phyloP scores from a whole-genome alignment of 2,888 invertebrate species.

The Phymatocera aterrima region DNA sequence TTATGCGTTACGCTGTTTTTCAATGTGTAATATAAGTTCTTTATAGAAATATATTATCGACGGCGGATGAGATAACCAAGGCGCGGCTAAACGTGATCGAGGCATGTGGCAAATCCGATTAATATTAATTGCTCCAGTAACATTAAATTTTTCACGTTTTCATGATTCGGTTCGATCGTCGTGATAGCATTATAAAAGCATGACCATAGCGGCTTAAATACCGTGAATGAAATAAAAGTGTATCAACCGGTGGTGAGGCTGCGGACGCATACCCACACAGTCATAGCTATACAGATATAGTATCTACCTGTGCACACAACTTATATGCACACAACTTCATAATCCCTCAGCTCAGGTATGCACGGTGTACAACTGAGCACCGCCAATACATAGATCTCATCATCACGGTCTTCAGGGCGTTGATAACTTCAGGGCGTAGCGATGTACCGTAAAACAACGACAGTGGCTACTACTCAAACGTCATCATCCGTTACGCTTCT shows the following conservation, averaged over 20 bases:
- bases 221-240: constrained; percentile 42
- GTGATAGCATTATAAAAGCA: constrained; percentile 34
- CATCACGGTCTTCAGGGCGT: background rate
- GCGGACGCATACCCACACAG: no score
- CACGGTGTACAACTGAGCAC: background rate
- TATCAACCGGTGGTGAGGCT: constrained; percentile 23
- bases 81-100: constrained; percentile 28
- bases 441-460: constrained; percentile 37
- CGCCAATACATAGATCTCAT: background rate
- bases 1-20: constrained; percentile 2
- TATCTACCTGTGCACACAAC: no score
- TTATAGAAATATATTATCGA: background rate
- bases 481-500: constrained; percentile 3
- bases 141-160: constrained; percentile 25
- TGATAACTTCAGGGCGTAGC: constrained; percentile 37
- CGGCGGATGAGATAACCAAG: no score
- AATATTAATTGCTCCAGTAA: constrained; percentile 36
- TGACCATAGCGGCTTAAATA: constrained; percentile 30
- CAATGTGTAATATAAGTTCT: background rate
- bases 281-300: background rate
- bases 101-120: constrained; percentile 21
- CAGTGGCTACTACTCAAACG: constrained; percentile 26
- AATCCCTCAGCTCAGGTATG: background rate
- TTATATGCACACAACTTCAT: background rate
- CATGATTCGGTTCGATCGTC: constrained; percentile 22